These are phyloP conservation scores for Heterotilapia buettikoferi DNA, from an alignment of 2,113 vertebrate species.

Conservation along the genomic window DNA sequence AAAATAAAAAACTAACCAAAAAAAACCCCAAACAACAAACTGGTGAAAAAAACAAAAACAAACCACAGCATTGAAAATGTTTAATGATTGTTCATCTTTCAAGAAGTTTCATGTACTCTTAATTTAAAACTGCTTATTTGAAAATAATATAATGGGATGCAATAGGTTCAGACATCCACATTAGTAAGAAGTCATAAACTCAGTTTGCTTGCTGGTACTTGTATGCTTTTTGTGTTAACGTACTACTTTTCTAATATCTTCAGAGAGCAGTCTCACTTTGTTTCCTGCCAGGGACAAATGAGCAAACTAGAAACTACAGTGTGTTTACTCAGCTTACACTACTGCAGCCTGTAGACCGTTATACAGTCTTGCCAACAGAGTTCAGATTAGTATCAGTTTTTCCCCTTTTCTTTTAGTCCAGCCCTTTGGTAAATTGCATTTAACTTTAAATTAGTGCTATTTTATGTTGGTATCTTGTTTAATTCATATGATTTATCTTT, in stretches of 20 bases:
- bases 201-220: neutral
- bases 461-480: neutral
- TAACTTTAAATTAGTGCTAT: neutral
- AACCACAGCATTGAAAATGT: fast-evolving
- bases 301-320: neutral
- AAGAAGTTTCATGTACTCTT: neutral
- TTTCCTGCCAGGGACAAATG: neutral
- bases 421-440: neutral
- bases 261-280: neutral
- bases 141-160: neutral
- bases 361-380: neutral
- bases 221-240: neutral
- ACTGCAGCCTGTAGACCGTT: neutral
- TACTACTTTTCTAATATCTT: neutral
- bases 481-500: neutral
- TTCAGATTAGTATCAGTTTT: neutral
- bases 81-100: neutral
- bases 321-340: neutral
- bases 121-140: neutral
- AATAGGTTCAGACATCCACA: neutral
- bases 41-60: neutral
- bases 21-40: neutral
- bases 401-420: neutral
- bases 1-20: neutral
- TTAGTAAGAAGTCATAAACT: neutral